Evolutionary conservation across 2,888 invertebrate species (phyloP).

Genomic region (Nowickia ferox): DNA sequence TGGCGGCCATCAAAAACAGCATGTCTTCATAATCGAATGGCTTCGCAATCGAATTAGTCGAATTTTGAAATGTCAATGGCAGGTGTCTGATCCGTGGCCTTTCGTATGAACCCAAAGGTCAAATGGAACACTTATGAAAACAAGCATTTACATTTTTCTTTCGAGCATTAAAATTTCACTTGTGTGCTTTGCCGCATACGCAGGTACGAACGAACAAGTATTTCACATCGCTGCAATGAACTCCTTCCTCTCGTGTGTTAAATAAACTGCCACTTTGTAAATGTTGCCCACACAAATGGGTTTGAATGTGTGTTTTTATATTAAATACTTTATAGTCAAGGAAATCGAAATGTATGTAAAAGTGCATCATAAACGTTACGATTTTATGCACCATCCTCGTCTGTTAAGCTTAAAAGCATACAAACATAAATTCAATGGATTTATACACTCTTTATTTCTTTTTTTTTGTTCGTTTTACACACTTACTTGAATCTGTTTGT

Average conservation of each 20-base stretch:
- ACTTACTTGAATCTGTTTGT: constrained; percentile 45
- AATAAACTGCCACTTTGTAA: constrained; percentile 54
- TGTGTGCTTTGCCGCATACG: background rate
- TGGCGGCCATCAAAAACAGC: too few relatives aligned
- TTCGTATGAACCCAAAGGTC: constrained; percentile 3
- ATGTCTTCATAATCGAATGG: background rate
- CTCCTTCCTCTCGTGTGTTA: constrained; percentile 17
- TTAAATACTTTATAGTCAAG: constrained; percentile 27
- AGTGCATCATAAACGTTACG: constrained; percentile 71
- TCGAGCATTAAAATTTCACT: background rate
- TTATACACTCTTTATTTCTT: constrained; percentile 43
- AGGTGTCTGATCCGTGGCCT: background rate
- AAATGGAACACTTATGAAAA: background rate
- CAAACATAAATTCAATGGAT: constrained; percentile 67
- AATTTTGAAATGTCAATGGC: background rate
- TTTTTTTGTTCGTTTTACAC: constrained; percentile 24
- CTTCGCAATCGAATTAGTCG: constrained; percentile 12
- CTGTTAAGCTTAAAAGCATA: constrained; percentile 67
- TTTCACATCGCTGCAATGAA: background rate
- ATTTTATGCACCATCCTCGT: constrained; percentile 53
- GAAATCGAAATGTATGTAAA: constrained; percentile 49
- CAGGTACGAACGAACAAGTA: background rate
- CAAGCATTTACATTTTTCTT: background rate
- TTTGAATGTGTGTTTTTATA: background rate
- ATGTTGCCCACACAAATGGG: background rate